Evolutionary conservation across 2,113 vertebrate genomes (phyloP).

Genomic region (Columba livia): DNA sequence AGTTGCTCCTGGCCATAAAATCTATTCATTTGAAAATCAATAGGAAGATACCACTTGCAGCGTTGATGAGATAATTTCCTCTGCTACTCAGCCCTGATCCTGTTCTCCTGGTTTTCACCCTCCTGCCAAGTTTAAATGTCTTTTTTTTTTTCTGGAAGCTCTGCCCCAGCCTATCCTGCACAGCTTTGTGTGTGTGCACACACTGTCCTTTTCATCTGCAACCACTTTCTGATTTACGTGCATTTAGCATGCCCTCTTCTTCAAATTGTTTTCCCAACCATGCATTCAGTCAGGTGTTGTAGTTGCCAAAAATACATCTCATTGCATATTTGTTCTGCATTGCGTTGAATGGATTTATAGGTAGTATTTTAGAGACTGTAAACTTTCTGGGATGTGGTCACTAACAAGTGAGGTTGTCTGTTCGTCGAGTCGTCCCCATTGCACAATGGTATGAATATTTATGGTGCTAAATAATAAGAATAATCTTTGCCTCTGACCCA

Average conservation of each 20-base stretch:
- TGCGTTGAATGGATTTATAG: background rate
- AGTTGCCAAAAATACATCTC: background rate
- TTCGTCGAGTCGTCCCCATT: background rate
- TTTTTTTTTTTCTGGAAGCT: background rate
- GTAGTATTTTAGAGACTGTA: background rate
- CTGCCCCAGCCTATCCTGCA: background rate
- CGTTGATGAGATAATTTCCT: background rate
- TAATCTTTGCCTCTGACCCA: background rate
- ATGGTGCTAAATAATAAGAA: background rate
- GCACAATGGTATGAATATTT: background rate
- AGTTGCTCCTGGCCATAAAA: slow-evolving; percentile 29
- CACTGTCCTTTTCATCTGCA: background rate
- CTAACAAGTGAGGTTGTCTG: background rate
- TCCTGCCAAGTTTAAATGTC: background rate
- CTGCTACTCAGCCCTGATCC: background rate
- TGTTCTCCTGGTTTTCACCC: background rate
- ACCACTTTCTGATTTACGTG: background rate
- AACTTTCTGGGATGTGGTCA: background rate
- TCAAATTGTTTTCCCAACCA: background rate
- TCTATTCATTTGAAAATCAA: slow-evolving; percentile 50
- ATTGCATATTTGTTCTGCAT: background rate
- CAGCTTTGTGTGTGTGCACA: background rate
- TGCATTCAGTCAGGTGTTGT: background rate
- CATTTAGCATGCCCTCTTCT: background rate
- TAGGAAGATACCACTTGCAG: background rate